phyloP scores from a whole-genome alignment of 2,888 invertebrate species.

The Parnassius apollo region DNA sequence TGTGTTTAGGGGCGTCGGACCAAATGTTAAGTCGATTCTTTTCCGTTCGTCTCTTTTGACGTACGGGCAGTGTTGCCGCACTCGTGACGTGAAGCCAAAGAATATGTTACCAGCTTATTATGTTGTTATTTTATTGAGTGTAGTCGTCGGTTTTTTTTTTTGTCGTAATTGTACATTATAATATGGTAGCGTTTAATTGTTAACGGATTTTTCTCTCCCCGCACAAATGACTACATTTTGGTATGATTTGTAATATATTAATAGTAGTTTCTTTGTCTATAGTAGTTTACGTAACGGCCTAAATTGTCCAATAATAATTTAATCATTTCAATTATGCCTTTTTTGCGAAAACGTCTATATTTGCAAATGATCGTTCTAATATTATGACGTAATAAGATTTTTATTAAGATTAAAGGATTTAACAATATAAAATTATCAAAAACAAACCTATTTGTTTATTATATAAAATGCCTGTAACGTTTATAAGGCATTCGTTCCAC shows the following conservation, averaged over 20 bases:
- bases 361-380: constrained; percentile 2
- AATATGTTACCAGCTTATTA: constrained; percentile 49
- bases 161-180: constrained; percentile 20
- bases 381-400: no score
- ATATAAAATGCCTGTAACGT: no score
- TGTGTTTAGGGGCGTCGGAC: constrained; percentile 59
- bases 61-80: constrained; percentile 20
- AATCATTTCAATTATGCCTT: not conserved
- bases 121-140: constrained; percentile 24
- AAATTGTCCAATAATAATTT: constrained; percentile 26
- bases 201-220: constrained; percentile 31
- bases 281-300: constrained; percentile 31
- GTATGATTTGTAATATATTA: constrained; percentile 32
- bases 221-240: constrained; percentile 43
- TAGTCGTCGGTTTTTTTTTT: not conserved
- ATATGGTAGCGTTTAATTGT: constrained; percentile 27
- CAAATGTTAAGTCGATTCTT: constrained; percentile 54
- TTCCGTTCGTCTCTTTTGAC: constrained; percentile 9
- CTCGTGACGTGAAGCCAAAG: constrained; percentile 44
- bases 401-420: no score
- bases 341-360: constrained; percentile 4
- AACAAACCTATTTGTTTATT: no score
- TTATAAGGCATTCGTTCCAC: no score
- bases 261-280: constrained; percentile 26
- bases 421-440: no score